Conservation (phyloP, 2,113 vertebrate species). For the Mandrillus leucophaeus region DNA sequence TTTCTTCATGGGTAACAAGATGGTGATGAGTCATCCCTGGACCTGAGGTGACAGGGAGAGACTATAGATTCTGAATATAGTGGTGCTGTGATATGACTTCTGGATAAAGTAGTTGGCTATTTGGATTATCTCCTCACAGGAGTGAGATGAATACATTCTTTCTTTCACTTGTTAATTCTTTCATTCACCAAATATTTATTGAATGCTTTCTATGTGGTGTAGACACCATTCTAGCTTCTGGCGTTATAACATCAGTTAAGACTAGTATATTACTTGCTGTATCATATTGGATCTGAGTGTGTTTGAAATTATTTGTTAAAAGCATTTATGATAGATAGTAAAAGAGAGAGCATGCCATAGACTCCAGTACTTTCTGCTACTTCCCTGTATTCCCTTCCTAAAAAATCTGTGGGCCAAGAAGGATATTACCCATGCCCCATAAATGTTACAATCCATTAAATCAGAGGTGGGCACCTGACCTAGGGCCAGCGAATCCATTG, state of each 20-base stretch:
- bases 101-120: background rate
- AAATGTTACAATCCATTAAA: background rate
- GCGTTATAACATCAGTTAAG: background rate
- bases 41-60: background rate
- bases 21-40: background rate
- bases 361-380: background rate
- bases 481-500: background rate
- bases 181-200: constrained; percentile 15
- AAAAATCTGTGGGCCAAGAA: background rate
- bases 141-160: background rate
- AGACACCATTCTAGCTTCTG: background rate
- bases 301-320: constrained; percentile 19
- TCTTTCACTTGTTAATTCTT: constrained; percentile 28
- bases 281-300: background rate
- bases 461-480: background rate
- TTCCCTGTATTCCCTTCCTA: background rate
- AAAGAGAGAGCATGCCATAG: background rate
- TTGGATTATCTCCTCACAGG: background rate
- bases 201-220: background rate
- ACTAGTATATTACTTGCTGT: constrained; percentile 12
- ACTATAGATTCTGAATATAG: background rate
- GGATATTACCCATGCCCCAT: background rate
- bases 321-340: background rate
- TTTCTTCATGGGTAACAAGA: constrained; percentile 6
- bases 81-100: background rate